phyloP scores from a whole-genome alignment of 1,140 invertebrate species.

The Musca vetustissima region DNA sequence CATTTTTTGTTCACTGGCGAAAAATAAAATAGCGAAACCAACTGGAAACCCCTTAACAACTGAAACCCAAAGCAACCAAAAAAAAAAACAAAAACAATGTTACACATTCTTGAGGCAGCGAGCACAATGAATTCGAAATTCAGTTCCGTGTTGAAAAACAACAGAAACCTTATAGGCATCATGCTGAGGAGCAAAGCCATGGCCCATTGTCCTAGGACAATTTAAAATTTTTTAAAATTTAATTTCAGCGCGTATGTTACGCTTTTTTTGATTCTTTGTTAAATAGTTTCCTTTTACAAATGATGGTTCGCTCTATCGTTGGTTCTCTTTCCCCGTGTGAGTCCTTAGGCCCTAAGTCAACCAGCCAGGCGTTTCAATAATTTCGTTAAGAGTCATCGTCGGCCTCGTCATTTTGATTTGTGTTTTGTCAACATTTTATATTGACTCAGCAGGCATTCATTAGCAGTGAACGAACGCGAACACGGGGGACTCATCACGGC shows the following conservation, averaged over 20 bases:
- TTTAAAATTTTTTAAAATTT: conserved; percentile 10
- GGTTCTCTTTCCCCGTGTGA: too few species aligned
- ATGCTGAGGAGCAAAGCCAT: background rate
- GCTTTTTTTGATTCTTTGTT: conserved; percentile 13
- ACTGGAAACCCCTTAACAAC: too few species aligned
- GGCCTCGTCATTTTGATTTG: conserved; percentile 2
- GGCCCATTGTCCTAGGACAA: conserved; percentile 1
- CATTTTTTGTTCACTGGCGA: background rate
- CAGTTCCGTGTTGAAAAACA: background rate
- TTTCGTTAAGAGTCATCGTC: too few species aligned
- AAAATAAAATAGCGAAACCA: too few species aligned
- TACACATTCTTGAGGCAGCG: background rate
- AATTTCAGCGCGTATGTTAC: conserved; percentile 21
- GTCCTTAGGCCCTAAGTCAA: too few species aligned
- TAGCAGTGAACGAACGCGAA: conserved; percentile 11
- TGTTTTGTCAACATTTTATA: conserved; percentile 24
- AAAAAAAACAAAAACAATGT: background rate
- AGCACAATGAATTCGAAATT: too few species aligned
- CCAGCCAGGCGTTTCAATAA: too few species aligned
- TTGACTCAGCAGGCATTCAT: conserved; percentile 20
- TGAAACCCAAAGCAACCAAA: background rate
- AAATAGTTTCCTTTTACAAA: conserved; percentile 1
- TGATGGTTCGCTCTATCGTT: background rate
- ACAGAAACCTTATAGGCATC: background rate
- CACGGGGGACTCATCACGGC: too few species aligned